Base-by-base conservation (phyloP, 2,113 vertebrate species). In the Stegastes partitus region DNA sequence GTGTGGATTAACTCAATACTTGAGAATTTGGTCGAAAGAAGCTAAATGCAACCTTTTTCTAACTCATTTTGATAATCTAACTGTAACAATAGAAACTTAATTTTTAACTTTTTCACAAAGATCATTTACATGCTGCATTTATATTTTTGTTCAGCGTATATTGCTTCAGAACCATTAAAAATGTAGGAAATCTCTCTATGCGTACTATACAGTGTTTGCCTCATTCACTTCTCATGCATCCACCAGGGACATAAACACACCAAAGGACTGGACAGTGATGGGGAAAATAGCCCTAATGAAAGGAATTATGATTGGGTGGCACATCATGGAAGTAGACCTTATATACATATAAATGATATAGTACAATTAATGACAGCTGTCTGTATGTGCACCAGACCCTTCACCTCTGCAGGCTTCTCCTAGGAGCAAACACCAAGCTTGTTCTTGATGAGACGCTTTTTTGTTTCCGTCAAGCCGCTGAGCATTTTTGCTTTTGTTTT, bases 401-500 rank as follows among this genome's bases (percentile, higher is more conserved):
- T 71, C 39, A 19, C 15, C 31, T 34, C n/a, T 7, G 15, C 19
- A 26, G 79, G 65, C 42, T 58, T 23, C 61, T 53, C 57, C 19
- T 11, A n/a, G 61, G 12, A 22, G 68, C 68, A 15, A n/a, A 65
- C 62, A 54, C 44, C 21, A 31, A 68, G 61, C 53, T 12, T 4
- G 31, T 14, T 53, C 70, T 58, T 19, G 26, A 26, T 37, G 54
- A 57, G 49, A 76, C 49, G 62, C 66, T 50, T 54, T 85, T 64
- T 45, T 11, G 26, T 50, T 78, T 55, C 18, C 14, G 21, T 82
- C 70, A 56, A 68, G 70, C 68, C 77, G 69, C 64, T 47, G 73
- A 82, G 54, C 50, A 34, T 78, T 81, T 89, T 90, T 81, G 78
- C 66, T 83, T 84, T 78, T 61, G 79, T 92, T 88, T 84, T 95